Conservation (phyloP, 2,797 vertebrate genomes). For the Vipera ursinii region DNA sequence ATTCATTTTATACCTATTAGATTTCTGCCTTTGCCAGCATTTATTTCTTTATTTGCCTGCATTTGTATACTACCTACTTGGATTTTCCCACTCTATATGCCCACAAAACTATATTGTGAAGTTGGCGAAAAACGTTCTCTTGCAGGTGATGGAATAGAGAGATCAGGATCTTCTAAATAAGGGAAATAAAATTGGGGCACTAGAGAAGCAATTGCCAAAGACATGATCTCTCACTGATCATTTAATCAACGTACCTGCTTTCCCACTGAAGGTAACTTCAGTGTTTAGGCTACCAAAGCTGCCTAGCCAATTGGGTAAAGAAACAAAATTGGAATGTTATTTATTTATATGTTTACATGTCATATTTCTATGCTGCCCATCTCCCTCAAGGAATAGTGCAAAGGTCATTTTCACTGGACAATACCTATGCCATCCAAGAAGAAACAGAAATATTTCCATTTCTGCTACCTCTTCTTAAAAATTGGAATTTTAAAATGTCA, state of each 20-base stretch:
- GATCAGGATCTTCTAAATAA: neutral
- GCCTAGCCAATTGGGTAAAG: neutral
- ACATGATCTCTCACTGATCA: neutral
- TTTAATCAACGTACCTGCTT: neutral
- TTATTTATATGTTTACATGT: neutral
- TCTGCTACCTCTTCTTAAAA: too few relatives aligned
- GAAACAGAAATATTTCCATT: too few relatives aligned
- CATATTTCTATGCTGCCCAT: neutral
- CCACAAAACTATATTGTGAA: neutral
- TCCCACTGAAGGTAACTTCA: neutral
- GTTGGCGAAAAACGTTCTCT: neutral
- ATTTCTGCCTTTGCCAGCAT: neutral
- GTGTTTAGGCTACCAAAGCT: neutral
- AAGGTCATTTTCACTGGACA: neutral
- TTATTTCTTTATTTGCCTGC: neutral
- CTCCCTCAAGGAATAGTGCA: neutral
- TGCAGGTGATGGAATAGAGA: neutral
- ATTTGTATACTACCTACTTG: neutral
- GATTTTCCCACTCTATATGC: neutral
- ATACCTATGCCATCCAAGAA: neutral
- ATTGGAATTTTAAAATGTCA: too few relatives aligned
- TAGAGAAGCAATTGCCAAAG: neutral
- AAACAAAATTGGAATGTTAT: neutral
- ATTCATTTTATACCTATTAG: neutral
- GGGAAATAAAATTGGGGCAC: neutral